Base-by-base conservation (phyloP, 2,888 invertebrate genomes). In the Eupithecia pulchellata region DNA sequence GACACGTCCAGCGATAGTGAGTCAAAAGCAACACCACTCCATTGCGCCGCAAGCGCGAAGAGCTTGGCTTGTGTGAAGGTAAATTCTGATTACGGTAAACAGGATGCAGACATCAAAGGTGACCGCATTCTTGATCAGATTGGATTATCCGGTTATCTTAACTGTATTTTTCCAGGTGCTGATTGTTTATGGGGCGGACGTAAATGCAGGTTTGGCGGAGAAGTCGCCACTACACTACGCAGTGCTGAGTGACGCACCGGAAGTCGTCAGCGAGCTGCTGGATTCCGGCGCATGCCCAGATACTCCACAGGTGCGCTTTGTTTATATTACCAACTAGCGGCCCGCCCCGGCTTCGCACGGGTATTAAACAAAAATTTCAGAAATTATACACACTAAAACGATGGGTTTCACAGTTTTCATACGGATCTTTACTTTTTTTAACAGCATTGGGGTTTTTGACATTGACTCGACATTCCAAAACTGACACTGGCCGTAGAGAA, bases 141-240 rank as follows among this genome's bases (percentile, higher is more conserved):
- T 73, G 71, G 61, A 25, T 61, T 61, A 32, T 30, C 13, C 68
- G 68, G 79, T 78, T 80, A 74, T 78, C 72, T 75, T 76, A 76
- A 78, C 73, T 80, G 71, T 82, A 76, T 81, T 82, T 81, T 82
- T 91, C 42, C 93, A 96, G 89, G 88, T 96, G 78, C 86, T 98
- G 75, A 90, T 98, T 70, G 95, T 95, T 72, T 95, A 96, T 71
- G 97, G 97, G 1, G 97, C 97, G n/a, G 96, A 97, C 79, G 96
- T 97, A n/a, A 96, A 97, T 81, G 96, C 97, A 9, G 97, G 97
- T 17, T 91, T 96, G 64, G 94, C 90, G 67, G 95, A 95, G 68
- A 95, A 96, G 75, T 97, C 97, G 55, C 97, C 98, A 0, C 90
- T 98, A 74, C 97, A 98, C 86, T 97, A 97, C 86, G 98, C 98